These are phyloP conservation scores for Drosophila mimetica DNA, from an alignment of 2,888 invertebrate genomes.

Conservation along the genomic window DNA sequence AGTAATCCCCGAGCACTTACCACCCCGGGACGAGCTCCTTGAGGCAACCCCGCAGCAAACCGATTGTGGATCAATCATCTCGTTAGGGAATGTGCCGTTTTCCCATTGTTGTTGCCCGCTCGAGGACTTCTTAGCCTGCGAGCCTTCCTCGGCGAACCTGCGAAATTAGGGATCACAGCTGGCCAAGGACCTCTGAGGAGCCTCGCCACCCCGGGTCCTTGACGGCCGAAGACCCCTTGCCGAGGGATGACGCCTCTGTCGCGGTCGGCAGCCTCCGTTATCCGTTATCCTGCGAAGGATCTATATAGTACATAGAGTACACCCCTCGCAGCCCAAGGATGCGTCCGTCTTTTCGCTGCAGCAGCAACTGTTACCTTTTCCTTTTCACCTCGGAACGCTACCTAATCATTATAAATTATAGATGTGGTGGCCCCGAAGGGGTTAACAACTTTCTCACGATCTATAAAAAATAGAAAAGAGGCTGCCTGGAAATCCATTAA, in stretches of 20 bases:
- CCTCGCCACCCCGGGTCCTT: background rate
- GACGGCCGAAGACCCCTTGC: conserved; percentile 47
- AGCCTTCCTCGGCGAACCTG: conserved; percentile 17
- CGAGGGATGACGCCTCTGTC: conserved; percentile 72
- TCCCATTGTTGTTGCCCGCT: conserved; percentile 19
- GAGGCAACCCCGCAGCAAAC: background rate
- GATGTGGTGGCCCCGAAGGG: conserved; percentile 76
- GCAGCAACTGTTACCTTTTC: conserved; percentile 73
- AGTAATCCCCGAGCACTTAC: background rate
- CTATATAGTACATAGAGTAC: no score
- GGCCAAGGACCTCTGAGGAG: conserved; percentile 25
- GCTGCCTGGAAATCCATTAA: conserved; percentile 58
- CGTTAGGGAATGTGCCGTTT: conserved; percentile 16
- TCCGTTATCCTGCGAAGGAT: conserved; percentile 24
- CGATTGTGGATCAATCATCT: conserved; percentile 46
- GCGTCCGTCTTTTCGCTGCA: conserved; percentile 67
- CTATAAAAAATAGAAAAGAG: conserved; percentile 48
- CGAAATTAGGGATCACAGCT: conserved; percentile 53
- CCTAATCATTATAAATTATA: conserved; percentile 78
- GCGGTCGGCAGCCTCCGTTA: conserved; percentile 48
- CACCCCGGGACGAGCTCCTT: conserved; percentile 1
- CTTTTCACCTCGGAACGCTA: conserved; percentile 44
- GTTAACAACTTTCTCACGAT: conserved; percentile 79
- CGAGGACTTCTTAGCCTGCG: conserved; percentile 23
- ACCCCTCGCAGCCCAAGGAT: conserved; percentile 4